These are phyloP conservation scores for Eupsilia transversa DNA, from an alignment of 2,888 invertebrate species.

Conservation along the genomic window DNA sequence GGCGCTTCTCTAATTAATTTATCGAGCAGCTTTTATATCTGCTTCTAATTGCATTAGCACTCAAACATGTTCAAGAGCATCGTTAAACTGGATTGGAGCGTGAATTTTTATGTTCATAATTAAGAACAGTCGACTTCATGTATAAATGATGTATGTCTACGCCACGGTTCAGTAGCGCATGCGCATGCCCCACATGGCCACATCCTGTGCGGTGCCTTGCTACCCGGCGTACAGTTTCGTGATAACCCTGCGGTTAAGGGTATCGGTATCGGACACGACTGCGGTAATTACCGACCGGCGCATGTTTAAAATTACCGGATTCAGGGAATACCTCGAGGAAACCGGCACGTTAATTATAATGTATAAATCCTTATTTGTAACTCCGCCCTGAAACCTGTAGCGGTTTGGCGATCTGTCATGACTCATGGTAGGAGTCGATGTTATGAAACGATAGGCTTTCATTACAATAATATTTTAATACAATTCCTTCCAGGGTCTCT, in stretches of 20 bases:
- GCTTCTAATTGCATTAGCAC: constrained; percentile 63
- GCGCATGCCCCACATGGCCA: constrained; percentile 22
- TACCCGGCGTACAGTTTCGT: constrained; percentile 15
- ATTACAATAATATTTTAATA: constrained; percentile 1
- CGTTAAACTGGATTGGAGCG: constrained; percentile 56
- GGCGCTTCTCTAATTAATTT: constrained; percentile 56
- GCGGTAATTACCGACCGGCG: constrained; percentile 33
- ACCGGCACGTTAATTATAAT: constrained; percentile 40
- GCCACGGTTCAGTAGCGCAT: constrained; percentile 34
- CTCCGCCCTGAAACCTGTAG: constrained; percentile 28
- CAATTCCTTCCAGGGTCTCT: neutral
- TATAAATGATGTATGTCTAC: constrained; percentile 19
- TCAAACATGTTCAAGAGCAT: constrained; percentile 54
- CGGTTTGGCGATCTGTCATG: constrained; percentile 30
- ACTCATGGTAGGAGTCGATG: neutral
- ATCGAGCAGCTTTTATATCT: constrained; percentile 60
- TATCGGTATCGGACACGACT: constrained; percentile 49
- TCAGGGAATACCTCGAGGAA: constrained; percentile 16
- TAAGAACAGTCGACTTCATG: constrained; percentile 38
- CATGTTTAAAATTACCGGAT: constrained; percentile 31
- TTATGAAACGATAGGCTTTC: constrained; percentile 16
- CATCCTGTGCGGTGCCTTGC: constrained; percentile 36
- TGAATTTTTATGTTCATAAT: constrained; percentile 54
- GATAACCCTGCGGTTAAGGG: constrained; percentile 58
- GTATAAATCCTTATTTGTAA: constrained; percentile 31